Evolutionary conservation across 2,797 vertebrate genomes (phyloP).

Genomic region (Streptopelia turtur): DNA sequence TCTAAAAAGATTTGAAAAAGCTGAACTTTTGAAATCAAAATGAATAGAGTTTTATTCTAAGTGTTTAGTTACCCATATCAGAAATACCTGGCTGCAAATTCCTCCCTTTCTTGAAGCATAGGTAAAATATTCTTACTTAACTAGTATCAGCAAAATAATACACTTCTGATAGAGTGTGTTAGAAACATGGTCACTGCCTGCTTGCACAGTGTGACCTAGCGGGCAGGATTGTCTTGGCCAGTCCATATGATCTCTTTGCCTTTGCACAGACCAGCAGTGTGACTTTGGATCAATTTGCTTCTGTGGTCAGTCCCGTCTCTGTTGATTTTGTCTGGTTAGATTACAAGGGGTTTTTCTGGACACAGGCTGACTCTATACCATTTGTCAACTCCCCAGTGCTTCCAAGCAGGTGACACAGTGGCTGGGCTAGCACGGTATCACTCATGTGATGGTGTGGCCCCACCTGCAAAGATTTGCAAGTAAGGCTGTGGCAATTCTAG

Average conservation of each 20-base stretch:
- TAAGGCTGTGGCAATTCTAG: background rate
- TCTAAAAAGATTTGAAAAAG: background rate
- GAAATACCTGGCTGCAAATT: background rate
- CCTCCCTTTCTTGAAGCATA: background rate
- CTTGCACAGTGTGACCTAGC: background rate
- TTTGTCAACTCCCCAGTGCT: background rate
- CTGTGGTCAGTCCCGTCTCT: fast-evolving
- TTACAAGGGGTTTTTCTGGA: background rate
- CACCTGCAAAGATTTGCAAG: background rate
- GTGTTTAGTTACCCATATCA: background rate
- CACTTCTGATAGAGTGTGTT: background rate
- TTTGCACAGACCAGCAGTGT: fast-evolving
- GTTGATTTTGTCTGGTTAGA: background rate
- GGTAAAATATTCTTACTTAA: background rate
- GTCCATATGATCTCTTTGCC: background rate
- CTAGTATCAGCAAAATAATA: background rate
- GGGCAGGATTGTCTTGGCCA: background rate
- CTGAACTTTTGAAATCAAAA: background rate
- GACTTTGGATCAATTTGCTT: background rate
- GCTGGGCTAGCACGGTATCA: background rate
- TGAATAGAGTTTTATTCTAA: background rate
- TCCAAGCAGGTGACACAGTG: background rate
- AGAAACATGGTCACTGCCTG: background rate
- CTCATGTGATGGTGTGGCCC: no score
- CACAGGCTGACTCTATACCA: no score